Percentiles rank a stretch among this genome's conserved stretches.
Evolutionary conservation across 1,140 invertebrate species (phyloP).

Genomic region (Diorhabda carinulata): DNA sequence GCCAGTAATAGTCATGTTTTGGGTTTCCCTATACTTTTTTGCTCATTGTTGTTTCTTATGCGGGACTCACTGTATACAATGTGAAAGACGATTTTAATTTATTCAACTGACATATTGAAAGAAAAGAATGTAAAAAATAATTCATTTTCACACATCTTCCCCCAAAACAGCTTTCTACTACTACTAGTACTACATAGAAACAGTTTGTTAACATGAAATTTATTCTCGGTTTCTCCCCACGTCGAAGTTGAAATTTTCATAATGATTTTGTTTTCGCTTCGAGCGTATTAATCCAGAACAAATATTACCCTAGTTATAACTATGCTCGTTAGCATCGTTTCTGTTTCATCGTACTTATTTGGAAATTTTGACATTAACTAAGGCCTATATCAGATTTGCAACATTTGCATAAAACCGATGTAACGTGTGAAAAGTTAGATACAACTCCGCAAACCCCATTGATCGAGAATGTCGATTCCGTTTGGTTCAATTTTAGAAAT

Average conservation of each 20-base stretch:
- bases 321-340: background rate
- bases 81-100: too few relatives aligned
- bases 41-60: too few relatives aligned
- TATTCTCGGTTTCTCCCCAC: background rate
- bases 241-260: conserved; percentile 2
- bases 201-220: background rate
- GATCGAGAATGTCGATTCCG: background rate
- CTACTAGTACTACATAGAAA: background rate
- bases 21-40: too few relatives aligned
- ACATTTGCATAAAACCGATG: background rate
- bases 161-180: too few relatives aligned
- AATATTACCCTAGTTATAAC: conserved; percentile 2
- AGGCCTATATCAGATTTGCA: conserved; percentile 1
- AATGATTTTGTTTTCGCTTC: background rate
- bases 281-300: background rate
- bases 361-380: conserved; percentile 2
- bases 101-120: too few relatives aligned
- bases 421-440: background rate
- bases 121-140: too few relatives aligned
- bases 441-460: background rate
- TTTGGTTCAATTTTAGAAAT: background rate
- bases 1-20: too few relatives aligned
- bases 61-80: too few relatives aligned
- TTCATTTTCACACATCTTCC: too few relatives aligned
- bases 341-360: conserved; percentile 2